These are phyloP conservation scores for Eciton burchellii DNA, from an alignment of 1,140 invertebrate genomes.

Conservation along the genomic window DNA sequence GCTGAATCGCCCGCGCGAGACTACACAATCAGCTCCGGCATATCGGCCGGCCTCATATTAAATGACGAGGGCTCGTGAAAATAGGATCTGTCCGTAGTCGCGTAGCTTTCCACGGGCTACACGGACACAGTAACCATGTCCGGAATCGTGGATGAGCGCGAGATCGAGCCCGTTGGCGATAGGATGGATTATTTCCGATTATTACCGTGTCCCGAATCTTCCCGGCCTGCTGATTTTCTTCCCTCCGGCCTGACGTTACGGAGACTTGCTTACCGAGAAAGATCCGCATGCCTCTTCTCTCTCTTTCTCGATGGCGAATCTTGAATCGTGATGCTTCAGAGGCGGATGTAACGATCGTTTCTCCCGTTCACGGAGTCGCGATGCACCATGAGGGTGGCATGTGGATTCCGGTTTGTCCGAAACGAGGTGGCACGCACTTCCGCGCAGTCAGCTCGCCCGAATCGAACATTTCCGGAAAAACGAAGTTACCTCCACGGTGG, in stretches of 20 bases:
- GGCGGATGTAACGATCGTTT: no score
- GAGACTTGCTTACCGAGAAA: no score
- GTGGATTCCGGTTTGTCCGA: no score
- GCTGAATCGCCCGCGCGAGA: not conserved
- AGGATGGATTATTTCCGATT: constrained; percentile 47
- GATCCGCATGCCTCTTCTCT: no score
- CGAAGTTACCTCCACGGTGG: no score
- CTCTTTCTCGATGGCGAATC: no score
- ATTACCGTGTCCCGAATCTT: constrained; percentile 19
- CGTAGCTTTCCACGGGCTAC: not conserved
- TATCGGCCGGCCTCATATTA: not conserved
- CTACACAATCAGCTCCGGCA: not conserved
- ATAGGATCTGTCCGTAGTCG: not conserved
- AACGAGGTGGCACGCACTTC: no score
- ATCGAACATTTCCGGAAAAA: no score
- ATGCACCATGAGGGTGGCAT: no score
- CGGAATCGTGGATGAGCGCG: constrained; percentile 35
- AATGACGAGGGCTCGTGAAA: not conserved
- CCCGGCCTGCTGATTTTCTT: constrained; percentile 11
- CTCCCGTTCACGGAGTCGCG: no score
- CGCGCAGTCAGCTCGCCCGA: no score
- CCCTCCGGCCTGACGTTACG: not conserved
- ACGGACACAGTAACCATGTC: constrained; percentile 3
- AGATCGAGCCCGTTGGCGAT: constrained; percentile 13
- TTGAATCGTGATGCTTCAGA: no score